Conservation (phyloP, 2,797 vertebrate genomes). For the Caiman crocodilus region DNA sequence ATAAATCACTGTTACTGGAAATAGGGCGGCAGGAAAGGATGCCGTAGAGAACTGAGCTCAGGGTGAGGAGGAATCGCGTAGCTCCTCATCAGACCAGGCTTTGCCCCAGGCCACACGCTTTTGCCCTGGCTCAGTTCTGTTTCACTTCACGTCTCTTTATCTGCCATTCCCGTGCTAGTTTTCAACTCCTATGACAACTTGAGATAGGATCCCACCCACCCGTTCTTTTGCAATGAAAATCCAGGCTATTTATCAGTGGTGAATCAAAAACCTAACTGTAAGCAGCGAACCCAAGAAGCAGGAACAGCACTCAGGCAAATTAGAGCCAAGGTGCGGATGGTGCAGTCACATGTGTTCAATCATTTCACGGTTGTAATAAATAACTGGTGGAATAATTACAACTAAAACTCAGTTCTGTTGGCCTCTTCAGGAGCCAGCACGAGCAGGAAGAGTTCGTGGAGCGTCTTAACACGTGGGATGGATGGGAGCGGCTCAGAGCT, state of each 20-base stretch:
- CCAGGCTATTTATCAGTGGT: constrained; percentile 48
- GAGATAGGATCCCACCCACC: no score
- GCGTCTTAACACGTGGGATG: rapidly evolving
- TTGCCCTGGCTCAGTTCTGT: not conserved
- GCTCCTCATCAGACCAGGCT: no score
- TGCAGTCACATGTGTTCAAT: constrained; percentile 28
- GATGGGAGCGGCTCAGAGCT: rapidly evolving
- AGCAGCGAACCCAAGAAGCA: constrained; percentile 24
- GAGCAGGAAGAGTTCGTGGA: rapidly evolving
- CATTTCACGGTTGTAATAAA: constrained; percentile 7
- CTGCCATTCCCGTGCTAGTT: not conserved
- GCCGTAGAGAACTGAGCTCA: not conserved
- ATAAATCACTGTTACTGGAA: not conserved
- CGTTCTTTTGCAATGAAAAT: constrained; percentile 7
- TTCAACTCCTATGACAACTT: not conserved
- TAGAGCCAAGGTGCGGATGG: not conserved
- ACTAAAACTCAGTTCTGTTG: not conserved
- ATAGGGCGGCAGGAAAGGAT: not conserved
- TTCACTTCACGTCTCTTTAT: not conserved
- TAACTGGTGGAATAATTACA: constrained; percentile 18
- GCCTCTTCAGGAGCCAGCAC: rapidly evolving
- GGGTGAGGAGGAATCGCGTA: no score
- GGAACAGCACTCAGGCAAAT: constrained; percentile 29
- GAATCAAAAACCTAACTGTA: constrained; percentile 28
- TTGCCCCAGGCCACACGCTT: no score